These are phyloP conservation scores for Neoniphon sammara DNA, from an alignment of 2,797 vertebrate genomes.

Conservation along the genomic window DNA sequence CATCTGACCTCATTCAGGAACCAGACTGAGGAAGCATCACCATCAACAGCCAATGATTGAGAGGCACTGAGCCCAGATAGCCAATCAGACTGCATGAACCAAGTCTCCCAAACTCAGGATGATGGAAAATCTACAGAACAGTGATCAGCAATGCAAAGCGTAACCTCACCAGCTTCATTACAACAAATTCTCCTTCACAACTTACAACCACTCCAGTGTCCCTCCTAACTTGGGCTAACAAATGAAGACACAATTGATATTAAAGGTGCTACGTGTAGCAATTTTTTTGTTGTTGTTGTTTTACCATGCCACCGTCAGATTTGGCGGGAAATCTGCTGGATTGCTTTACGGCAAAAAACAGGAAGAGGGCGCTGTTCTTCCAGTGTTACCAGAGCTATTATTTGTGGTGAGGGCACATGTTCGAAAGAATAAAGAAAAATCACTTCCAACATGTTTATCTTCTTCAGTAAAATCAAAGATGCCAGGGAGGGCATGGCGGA, in stretches of 20 bases:
- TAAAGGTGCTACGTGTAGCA: background rate
- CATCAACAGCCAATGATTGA: slow-evolving; percentile 79
- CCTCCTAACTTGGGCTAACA: background rate
- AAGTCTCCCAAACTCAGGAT: slow-evolving; percentile 29
- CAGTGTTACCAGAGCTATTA: no score
- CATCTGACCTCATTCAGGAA: slow-evolving; percentile 71
- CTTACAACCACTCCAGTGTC: background rate
- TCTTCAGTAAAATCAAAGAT: no score
- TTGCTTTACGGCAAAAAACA: background rate
- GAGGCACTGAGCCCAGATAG: slow-evolving; percentile 77
- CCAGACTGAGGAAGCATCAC: slow-evolving; percentile 85
- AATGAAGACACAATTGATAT: no score
- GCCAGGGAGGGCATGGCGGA: no score
- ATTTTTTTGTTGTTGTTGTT: no score
- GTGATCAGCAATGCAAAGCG: background rate
- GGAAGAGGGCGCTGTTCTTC: no score
- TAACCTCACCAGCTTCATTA: background rate
- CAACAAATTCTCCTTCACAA: background rate
- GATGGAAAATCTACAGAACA: slow-evolving; percentile 9
- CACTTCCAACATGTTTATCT: no score
- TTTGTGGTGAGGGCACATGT: no score
- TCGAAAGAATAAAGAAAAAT: no score
- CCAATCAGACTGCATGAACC: slow-evolving; percentile 41
- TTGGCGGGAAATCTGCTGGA: background rate
- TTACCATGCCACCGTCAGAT: background rate